Evolutionary conservation across 2,113 vertebrate genomes (phyloP).

Genomic region (Sylvia atricapilla): DNA sequence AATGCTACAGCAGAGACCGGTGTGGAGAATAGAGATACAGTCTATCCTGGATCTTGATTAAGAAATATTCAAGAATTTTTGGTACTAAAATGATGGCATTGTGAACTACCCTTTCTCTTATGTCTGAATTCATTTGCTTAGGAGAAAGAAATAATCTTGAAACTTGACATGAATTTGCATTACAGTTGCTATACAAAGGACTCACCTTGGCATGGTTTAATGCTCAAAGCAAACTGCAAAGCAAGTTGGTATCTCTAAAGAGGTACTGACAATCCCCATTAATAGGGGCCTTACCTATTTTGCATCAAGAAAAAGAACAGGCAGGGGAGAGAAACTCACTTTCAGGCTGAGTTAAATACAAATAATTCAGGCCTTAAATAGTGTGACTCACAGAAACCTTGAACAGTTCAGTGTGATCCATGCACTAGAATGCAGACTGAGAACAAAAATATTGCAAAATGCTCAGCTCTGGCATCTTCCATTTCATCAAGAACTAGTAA

Average conservation of each 20-base stretch:
- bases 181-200: not conserved
- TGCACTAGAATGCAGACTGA: not conserved
- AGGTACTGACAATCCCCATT: not conserved
- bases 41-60: not conserved
- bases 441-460: not conserved
- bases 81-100: not conserved
- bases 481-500: not conserved
- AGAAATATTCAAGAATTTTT: not conserved
- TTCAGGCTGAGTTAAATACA: not conserved
- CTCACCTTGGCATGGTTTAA: not conserved
- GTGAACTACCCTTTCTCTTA: not conserved
- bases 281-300: not conserved
- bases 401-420: not conserved
- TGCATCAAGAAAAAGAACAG: not conserved
- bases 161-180: not conserved
- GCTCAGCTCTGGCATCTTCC: not conserved
- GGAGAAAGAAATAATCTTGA: not conserved
- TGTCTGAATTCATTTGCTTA: not conserved
- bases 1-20: not conserved
- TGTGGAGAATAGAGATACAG: not conserved
- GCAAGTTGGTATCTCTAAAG: not conserved
- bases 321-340: not conserved
- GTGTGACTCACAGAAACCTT: not conserved
- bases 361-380: not conserved
- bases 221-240: not conserved